Conservation (phyloP, 2,888 invertebrate species). For the Brenthis ino region DNA sequence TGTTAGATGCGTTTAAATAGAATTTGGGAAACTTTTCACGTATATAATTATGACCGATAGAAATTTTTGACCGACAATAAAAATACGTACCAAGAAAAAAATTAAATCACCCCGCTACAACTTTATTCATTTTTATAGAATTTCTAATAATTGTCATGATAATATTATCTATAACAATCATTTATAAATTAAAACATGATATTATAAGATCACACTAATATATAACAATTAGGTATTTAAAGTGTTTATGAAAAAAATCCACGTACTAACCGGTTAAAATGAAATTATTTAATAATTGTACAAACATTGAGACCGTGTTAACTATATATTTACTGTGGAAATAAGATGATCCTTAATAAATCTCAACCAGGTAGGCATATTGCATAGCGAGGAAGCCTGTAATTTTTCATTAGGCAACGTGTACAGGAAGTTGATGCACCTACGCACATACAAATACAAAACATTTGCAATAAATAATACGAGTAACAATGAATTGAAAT, state of each 20-base stretch:
- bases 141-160: neutral
- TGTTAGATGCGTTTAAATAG: too few relatives aligned
- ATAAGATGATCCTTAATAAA: constrained; percentile 18
- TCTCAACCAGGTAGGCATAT: constrained; percentile 10
- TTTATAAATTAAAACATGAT: too few relatives aligned
- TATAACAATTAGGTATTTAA: too few relatives aligned
- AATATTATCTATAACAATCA: too few relatives aligned
- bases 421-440: constrained; percentile 37
- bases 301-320: neutral
- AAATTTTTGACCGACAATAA: too few relatives aligned
- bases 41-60: too few relatives aligned
- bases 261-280: too few relatives aligned
- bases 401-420: constrained; percentile 57
- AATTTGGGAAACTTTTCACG: too few relatives aligned
- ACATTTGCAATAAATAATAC: constrained; percentile 14
- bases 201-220: too few relatives aligned
- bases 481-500: neutral
- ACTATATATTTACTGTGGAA: neutral
- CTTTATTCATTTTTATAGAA: constrained; percentile 15
- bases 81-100: too few relatives aligned
- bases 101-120: constrained; percentile 15
- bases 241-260: too few relatives aligned
- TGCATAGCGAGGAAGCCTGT: constrained; percentile 43
- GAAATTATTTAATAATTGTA: neutral
- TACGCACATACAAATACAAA: constrained; percentile 26